Base-by-base conservation (phyloP, 1,140 invertebrate species). In the Leucophenga varia region DNA sequence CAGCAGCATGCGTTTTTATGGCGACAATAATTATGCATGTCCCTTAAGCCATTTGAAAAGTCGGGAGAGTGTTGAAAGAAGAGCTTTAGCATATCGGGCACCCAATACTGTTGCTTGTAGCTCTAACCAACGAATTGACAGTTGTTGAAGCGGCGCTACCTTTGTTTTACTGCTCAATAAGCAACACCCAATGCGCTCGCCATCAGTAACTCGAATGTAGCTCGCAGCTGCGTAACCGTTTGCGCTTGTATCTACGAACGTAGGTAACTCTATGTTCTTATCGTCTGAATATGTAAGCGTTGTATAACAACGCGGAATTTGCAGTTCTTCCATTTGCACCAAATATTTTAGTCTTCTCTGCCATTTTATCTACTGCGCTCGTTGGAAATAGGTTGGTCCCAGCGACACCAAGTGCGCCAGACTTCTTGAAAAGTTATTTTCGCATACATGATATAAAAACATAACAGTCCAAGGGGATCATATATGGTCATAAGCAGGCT, bases 101-200 rank as follows among this genome's bases (percentile, higher is more conserved):
- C 52, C 1, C 76, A n/a, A n/a, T n/a, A n/a, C n/a, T n/a, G n/a
- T n/a, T n/a, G n/a, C n/a, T n/a, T n/a, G n/a, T n/a, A n/a, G 41
- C 52, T 78, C 74, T 3, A 77, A 36, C 13, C 65, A 39, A 0
- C 74, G 70, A 39, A 75, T 71, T 2, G 64, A 63, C 7, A 60
- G 13, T 8, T 28, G 16, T 36, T 67, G 65, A n/a, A 74, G 8
- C 9, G 73, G 65, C 0, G 75, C 56, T 1, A 77, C 73, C 42
- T 39, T 1, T n/a, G 61, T 47, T 48, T 75, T 77, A 16, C 51
- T 47, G 12, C 25, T 20, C 8, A 49, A 19, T 17, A 49, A 28
- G n/a, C 34, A 32, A 19, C 28, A 41, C 13, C 8, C 28, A 14
- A 35, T 28, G n/a, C 14, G n/a, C 14, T 40, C 2, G 17, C 2